These are phyloP conservation scores for Clytia hemisphaerica DNA, from an alignment of 30 jellyfish, hydroid and myxozoan genomes.

Conservation along the genomic window DNA sequence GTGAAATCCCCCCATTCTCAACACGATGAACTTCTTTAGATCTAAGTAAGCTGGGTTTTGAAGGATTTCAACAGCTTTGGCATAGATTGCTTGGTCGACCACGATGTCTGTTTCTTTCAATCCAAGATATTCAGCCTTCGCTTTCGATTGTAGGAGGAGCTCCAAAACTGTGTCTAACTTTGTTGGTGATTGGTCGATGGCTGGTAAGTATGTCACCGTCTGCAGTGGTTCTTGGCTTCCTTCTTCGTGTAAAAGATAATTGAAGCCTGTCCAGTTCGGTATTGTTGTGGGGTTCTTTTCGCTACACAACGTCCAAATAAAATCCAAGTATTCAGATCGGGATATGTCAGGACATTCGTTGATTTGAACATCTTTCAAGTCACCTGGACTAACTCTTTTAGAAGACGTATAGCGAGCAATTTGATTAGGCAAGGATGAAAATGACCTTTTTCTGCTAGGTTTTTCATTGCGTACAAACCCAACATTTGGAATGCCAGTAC, in stretches of 20 bases:
- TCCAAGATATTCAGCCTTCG: slow-evolving; percentile 43
- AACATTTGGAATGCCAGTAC: too few relatives aligned
- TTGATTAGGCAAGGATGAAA: too few relatives aligned
- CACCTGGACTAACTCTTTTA: too few relatives aligned
- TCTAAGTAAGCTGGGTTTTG: slow-evolving; percentile 1
- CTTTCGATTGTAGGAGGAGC: slow-evolving; percentile 33
- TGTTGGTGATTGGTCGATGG: slow-evolving; percentile 34
- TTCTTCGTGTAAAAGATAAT: background rate
- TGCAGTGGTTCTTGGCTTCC: background rate
- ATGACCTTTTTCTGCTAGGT: too few relatives aligned
- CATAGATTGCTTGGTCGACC: slow-evolving; percentile 47
- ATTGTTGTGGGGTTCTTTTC: too few relatives aligned
- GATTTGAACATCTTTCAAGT: too few relatives aligned
- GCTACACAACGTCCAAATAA: too few relatives aligned
- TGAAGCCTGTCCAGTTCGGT: slow-evolving; percentile 26
- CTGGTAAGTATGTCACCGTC: slow-evolving; percentile 9
- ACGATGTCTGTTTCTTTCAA: slow-evolving; percentile 35
- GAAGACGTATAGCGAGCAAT: too few relatives aligned
- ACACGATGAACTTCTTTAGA: slow-evolving; percentile 22
- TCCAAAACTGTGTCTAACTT: slow-evolving; percentile 36
- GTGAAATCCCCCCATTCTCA: slow-evolving; percentile 49
- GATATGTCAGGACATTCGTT: too few relatives aligned
- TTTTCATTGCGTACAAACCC: too few relatives aligned
- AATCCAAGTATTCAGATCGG: too few relatives aligned
- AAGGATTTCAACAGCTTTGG: slow-evolving; percentile 49